Evolutionary conservation across 64 coral and sea anemone genomes (phyloP).

Genomic region (Hydrozoanthus tunicans): DNA sequence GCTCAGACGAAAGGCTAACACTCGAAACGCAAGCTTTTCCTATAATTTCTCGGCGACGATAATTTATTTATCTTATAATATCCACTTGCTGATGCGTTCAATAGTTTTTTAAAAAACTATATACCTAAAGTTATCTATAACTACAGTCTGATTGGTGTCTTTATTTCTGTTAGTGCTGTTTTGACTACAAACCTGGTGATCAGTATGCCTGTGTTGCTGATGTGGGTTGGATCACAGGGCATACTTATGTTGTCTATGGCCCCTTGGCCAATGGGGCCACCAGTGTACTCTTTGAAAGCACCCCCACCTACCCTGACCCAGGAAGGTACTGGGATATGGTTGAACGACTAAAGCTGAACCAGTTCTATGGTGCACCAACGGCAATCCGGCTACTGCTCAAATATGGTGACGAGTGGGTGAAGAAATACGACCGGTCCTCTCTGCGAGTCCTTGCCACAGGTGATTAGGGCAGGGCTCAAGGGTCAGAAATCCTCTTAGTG

Average conservation of each 20-base stretch:
- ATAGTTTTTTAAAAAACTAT: neutral
- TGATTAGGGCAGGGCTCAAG: neutral
- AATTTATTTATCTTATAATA: too few species aligned
- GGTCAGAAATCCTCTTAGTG: neutral
- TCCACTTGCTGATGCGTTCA: too few species aligned
- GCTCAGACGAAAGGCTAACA: too few species aligned
- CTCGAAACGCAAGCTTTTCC: too few species aligned
- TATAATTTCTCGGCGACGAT: too few species aligned
- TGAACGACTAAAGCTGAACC: constrained; percentile 80
- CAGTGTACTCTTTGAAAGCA: constrained; percentile 90
- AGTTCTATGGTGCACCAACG: constrained; percentile 93
- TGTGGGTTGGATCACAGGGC: constrained; percentile 98
- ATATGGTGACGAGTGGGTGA: constrained; percentile 84
- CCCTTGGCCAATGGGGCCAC: constrained; percentile 93
- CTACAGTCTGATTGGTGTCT: neutral
- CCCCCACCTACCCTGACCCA: constrained; percentile 94
- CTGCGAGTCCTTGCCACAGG: constrained; percentile 85
- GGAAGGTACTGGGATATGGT: constrained; percentile 99
- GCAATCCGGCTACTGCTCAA: constrained; percentile 87
- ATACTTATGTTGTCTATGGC: constrained; percentile 97
- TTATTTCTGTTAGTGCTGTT: constrained; percentile 62
- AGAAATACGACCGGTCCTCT: constrained; percentile 93
- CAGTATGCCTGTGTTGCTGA: constrained; percentile 96
- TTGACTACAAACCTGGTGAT: constrained; percentile 90
- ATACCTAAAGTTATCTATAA: neutral